phyloP scores from a whole-genome alignment of 2,797 vertebrate species.

The Peromyscus attwateri region DNA sequence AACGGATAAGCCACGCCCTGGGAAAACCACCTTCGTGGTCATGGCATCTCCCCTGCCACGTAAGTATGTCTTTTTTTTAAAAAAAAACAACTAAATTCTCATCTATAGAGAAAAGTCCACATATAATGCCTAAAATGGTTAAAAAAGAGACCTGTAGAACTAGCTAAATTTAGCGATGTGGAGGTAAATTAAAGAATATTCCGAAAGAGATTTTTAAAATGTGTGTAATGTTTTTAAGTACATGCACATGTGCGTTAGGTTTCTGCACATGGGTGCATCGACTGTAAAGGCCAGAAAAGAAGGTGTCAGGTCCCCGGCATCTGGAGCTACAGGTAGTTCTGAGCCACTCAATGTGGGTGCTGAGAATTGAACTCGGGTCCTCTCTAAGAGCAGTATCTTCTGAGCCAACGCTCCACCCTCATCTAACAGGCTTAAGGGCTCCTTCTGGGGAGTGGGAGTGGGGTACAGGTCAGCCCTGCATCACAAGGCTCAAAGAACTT shows the following conservation, averaged over 20 bases:
- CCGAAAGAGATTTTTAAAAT: background rate
- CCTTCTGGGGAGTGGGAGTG: background rate
- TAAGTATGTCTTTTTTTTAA: too few species aligned
- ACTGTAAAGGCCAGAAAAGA: background rate
- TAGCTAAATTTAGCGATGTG: background rate
- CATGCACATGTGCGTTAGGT: background rate
- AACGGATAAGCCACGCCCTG: too few species aligned
- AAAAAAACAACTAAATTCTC: background rate
- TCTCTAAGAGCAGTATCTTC: background rate
- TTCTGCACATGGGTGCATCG: background rate
- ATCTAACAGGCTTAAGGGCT: background rate
- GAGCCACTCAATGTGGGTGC: too few species aligned
- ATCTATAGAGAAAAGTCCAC: background rate
- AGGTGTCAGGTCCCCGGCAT: background rate
- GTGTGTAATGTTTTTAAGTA: background rate
- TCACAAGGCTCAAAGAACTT: background rate
- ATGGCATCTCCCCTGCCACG: too few species aligned
- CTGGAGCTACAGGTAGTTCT: background rate
- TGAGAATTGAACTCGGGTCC: background rate
- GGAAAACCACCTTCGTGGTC: too few species aligned
- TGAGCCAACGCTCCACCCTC: background rate
- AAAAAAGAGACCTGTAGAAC: background rate
- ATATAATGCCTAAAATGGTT: background rate
- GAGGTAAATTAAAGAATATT: background rate
- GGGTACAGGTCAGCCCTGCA: background rate